Evolutionary conservation across 2,888 invertebrate genomes (phyloP), one percentile per base, ranked within the genome.

Genomic region (Drosophila greeni): DNA sequence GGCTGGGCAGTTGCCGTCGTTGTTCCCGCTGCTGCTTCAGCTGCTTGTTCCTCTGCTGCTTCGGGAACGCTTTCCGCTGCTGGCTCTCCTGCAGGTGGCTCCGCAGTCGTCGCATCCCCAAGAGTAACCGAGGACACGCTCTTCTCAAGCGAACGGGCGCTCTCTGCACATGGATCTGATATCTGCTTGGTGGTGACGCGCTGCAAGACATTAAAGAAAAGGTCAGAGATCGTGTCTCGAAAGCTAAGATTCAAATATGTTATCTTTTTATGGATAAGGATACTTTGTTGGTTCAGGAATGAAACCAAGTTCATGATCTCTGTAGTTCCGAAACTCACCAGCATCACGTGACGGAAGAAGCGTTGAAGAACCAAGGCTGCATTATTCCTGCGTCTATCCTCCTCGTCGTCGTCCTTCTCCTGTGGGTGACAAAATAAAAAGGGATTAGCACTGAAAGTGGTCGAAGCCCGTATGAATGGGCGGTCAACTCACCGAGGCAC

Each of bases 341-440:
- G 5, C 6, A 70, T 18, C 5, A 65, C 45, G 11, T 3, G 18
- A 16, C 72, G 80, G 66, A 84, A 82, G 68, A 82, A 82, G n/a
- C 73, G 69, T 39, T 84, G 84, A 45, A 82, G 66, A 0, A 73
- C 11, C n/a, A 72, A 66, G 0, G 82, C 82, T 7, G 82, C 75
- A 2, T 18, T 7, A 8, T 82, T 66, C 34, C 18, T 34, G 16
- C 23, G 40, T 12, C 20, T 20, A 0, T 64, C 65, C 29, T 52
- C 65, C 24, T 43, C 62, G 14, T 62, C 49, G 1, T 51, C 47
- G 3, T 70, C 65, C 8, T 71, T 66, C 5, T 67, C 69, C 34
- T 77, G 70, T 51, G 64, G 23, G 2, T 51, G 11, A 14, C 18
- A 9, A 7, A 12, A 11, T 20, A 7, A 12, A 11, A 24, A 12